phyloP scores from a whole-genome alignment of 2,113 vertebrate species.

The Balaeniceps rex region DNA sequence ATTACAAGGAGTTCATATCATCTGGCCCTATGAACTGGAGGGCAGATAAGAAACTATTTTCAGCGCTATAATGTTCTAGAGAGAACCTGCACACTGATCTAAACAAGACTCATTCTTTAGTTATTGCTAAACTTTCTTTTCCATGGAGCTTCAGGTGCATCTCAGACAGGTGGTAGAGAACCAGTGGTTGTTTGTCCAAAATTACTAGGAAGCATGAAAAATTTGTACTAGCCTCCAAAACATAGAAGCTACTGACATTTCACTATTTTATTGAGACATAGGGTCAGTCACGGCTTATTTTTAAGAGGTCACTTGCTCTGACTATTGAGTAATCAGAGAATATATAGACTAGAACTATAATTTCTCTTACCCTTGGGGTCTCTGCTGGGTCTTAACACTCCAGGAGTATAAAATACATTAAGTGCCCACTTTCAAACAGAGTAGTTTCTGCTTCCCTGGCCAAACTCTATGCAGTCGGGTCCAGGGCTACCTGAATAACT shows the following conservation, averaged over 20 bases:
- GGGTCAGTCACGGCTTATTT: neutral
- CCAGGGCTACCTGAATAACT: neutral
- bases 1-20: slow-evolving; percentile 64
- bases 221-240: neutral
- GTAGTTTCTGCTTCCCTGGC: neutral
- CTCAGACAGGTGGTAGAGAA: neutral
- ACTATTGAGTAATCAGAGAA: neutral
- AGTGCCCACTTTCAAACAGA: neutral
- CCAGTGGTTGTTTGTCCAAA: neutral
- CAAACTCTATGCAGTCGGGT: neutral
- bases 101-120: neutral
- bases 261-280: neutral
- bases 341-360: neutral
- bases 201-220: neutral
- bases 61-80: slow-evolving; percentile 10
- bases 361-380: neutral
- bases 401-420: neutral
- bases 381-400: neutral
- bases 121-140: slow-evolving; percentile 12
- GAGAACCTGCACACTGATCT: neutral
- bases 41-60: slow-evolving; percentile 56
- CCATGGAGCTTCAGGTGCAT: neutral
- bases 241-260: neutral
- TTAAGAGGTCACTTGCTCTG: neutral
- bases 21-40: slow-evolving; percentile 63